These are phyloP conservation scores for Borostomias antarcticus DNA, from an alignment of 2,797 vertebrate genomes.

Conservation along the genomic window DNA sequence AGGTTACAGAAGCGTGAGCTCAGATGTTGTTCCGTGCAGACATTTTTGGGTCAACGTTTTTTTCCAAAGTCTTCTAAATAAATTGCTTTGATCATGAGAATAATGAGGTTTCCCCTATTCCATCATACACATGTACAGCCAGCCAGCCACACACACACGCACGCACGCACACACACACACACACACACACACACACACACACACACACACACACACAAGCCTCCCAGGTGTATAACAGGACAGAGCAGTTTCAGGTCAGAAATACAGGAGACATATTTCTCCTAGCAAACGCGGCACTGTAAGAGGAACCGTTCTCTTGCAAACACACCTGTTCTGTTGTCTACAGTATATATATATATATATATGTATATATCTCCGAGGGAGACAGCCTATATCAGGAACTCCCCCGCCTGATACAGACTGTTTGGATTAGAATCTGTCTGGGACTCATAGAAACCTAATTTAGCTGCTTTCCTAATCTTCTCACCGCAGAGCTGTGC, in stretches of 20 bases:
- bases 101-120: constrained; percentile 60
- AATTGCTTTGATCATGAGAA: constrained; percentile 70
- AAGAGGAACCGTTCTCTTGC: too few species aligned
- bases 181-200: constrained; percentile 1
- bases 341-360: too few species aligned
- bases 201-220: not conserved
- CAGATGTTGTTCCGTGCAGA: constrained; percentile 63
- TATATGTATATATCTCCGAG: not conserved
- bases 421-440: too few species aligned
- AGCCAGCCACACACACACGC: constrained; percentile 16
- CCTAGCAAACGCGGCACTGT: constrained; percentile 1
- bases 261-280: constrained; percentile 10
- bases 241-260: constrained; percentile 6
- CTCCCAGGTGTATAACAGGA: not conserved
- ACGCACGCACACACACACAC: constrained; percentile 10
- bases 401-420: too few species aligned
- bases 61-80: constrained; percentile 48
- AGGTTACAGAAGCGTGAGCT: constrained; percentile 59
- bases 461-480: not conserved
- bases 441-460: not conserved
- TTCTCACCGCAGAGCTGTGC: not conserved
- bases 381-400: too few species aligned
- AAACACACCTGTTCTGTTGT: too few species aligned
- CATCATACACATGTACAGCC: not conserved
- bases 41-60: constrained; percentile 66